Conservation (phyloP, 2,113 vertebrate genomes). For the Chloebia gouldiae region DNA sequence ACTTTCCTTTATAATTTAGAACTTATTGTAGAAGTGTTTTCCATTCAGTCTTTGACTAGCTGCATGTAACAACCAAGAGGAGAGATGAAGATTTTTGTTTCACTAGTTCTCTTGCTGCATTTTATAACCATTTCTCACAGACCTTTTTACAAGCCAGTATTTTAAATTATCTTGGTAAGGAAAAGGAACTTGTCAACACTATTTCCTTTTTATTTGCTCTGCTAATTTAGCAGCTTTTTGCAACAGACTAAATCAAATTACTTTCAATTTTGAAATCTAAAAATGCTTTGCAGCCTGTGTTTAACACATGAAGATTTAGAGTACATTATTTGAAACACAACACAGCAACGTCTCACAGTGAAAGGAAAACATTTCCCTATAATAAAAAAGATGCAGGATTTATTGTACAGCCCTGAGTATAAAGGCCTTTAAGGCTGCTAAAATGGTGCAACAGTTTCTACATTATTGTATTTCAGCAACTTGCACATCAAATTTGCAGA, state of each 20-base stretch:
- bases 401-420: neutral
- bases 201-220: constrained; percentile 22
- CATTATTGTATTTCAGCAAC: fast-evolving
- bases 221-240: neutral
- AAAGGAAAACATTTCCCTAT: neutral
- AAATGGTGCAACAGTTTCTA: neutral
- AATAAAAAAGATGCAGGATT: neutral
- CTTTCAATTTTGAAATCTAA: neutral
- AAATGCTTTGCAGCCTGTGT: neutral
- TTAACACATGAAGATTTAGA: neutral
- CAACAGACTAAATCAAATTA: neutral
- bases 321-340: neutral
- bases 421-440: neutral
- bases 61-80: neutral
- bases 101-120: neutral
- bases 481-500: neutral
- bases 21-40: neutral
- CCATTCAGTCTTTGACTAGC: neutral
- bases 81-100: neutral
- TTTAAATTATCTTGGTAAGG: constrained; percentile 6
- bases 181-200: constrained; percentile 26
- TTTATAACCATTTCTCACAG: neutral
- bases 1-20: neutral
- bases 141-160: neutral
- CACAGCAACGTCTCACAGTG: neutral